A percentile compares a stretch with the other conserved stretches of the same genome.
Evolutionary conservation across 2,888 invertebrate genomes (phyloP).

Genomic region (Lasioglossum malachurum): DNA sequence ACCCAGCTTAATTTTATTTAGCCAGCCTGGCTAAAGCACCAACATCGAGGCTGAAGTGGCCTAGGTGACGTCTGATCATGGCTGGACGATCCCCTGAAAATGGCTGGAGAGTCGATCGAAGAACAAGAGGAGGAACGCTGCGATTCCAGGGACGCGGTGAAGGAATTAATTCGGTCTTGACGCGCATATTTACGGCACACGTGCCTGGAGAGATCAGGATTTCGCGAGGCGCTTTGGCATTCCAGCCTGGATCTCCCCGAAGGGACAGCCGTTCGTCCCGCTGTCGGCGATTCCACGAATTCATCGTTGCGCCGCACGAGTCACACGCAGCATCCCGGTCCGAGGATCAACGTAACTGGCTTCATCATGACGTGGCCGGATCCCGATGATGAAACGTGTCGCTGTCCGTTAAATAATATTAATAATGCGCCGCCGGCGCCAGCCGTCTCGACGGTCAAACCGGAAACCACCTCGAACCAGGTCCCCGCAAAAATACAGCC

Average conservation of each 20-base stretch:
- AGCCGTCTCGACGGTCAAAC: background rate
- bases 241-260: conserved; percentile 64
- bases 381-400: background rate
- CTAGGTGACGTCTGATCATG: background rate
- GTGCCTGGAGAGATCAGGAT: conserved; percentile 59
- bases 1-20: too few relatives aligned
- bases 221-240: conserved; percentile 54
- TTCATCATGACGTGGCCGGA: conserved; percentile 15
- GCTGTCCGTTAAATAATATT: background rate
- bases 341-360: conserved; percentile 38
- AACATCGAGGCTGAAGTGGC: background rate
- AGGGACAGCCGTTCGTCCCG: conserved; percentile 68
- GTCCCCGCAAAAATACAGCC: background rate
- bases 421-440: background rate
- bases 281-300: conserved; percentile 68
- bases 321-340: conserved; percentile 60
- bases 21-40: background rate
- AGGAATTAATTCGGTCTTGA: conserved; percentile 31
- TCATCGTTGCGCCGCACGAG: conserved; percentile 55
- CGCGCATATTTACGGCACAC: conserved; percentile 45
- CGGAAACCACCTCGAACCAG: background rate
- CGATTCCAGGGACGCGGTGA: background rate
- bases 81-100: background rate
- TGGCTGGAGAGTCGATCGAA: background rate
- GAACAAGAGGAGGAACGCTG: background rate